A percentile compares a stretch with the other conserved stretches of the same genome.
These are phyloP conservation scores for Drosophila algonquin DNA, from an alignment of 2,888 invertebrate genomes.

Conservation along the genomic window DNA sequence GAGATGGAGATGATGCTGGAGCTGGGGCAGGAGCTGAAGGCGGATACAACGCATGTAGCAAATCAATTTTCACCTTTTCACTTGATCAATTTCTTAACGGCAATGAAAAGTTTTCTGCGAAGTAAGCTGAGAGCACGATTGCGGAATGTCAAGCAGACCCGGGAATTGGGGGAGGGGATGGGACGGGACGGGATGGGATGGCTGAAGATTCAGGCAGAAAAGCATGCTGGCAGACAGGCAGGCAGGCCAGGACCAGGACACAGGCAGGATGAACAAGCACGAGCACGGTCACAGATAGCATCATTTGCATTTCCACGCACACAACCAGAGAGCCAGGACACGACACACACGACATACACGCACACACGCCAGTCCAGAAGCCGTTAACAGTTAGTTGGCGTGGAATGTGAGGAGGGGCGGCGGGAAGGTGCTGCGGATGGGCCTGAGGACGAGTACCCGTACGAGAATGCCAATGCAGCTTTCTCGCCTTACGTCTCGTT, in stretches of 20 bases:
- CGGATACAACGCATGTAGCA: constrained; percentile 66
- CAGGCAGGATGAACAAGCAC: not conserved
- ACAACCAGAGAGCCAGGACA: constrained; percentile 4
- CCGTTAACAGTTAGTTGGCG: constrained; percentile 75
- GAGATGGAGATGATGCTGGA: not conserved
- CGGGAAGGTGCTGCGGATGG: constrained; percentile 3
- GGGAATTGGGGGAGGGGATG: not conserved
- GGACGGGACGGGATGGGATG: not conserved
- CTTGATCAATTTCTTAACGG: constrained; percentile 79
- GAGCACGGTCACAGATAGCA: constrained; percentile 61
- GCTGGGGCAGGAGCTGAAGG: not conserved
- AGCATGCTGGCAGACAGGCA: no score
- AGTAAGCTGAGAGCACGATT: constrained; percentile 49
- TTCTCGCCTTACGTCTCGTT: constrained; percentile 79
- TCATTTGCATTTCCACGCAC: constrained; percentile 69
- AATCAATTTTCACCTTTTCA: constrained; percentile 80
- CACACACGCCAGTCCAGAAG: constrained; percentile 16
- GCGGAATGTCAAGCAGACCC: constrained; percentile 64
- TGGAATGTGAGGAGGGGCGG: constrained; percentile 6
- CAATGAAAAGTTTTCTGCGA: constrained; percentile 72
- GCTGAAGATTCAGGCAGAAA: no score
- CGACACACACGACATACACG: constrained; percentile 39
- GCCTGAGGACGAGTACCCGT: constrained; percentile 1
- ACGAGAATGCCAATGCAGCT: constrained; percentile 55
- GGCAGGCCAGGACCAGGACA: not conserved